phyloP scores from a whole-genome alignment of 2,888 invertebrate genomes.

The Cryptops parisi region DNA sequence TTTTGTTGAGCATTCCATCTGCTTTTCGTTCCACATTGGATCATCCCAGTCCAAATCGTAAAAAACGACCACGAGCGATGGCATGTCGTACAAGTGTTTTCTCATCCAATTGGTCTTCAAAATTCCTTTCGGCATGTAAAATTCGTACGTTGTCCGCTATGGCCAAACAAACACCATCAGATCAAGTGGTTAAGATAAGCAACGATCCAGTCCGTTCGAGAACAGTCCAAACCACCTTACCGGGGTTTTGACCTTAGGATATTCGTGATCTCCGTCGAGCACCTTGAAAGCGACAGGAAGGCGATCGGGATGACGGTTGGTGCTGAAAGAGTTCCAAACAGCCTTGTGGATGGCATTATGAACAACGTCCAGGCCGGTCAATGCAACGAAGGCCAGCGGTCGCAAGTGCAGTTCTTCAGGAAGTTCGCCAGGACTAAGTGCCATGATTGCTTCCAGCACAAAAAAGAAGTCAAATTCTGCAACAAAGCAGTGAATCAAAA shows the following conservation, averaged over 20 bases:
- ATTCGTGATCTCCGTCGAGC: slow-evolving; percentile 65
- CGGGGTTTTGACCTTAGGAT: slow-evolving; percentile 45
- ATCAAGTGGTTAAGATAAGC: neutral
- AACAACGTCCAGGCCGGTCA: slow-evolving; percentile 71
- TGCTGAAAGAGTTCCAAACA: slow-evolving; percentile 85
- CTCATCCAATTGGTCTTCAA: slow-evolving; percentile 88
- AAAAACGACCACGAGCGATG: slow-evolving; percentile 86
- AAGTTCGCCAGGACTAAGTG: slow-evolving; percentile 34
- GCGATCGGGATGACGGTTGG: slow-evolving; percentile 64
- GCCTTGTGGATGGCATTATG: slow-evolving; percentile 76
- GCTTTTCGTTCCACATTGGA: slow-evolving; percentile 82
- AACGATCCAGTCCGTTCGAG: slow-evolving; percentile 25
- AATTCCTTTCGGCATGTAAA: slow-evolving; percentile 89
- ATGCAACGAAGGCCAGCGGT: slow-evolving; percentile 71
- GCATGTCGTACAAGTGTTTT: slow-evolving; percentile 77
- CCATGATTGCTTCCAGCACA: slow-evolving; percentile 2
- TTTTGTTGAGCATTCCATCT: slow-evolving; percentile 79
- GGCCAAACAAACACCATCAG: slow-evolving; percentile 16
- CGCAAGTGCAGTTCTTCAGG: slow-evolving; percentile 70
- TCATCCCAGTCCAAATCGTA: slow-evolving; percentile 98
- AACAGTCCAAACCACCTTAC: slow-evolving; percentile 49
- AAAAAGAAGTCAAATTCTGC: too few relatives aligned
- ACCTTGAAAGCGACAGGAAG: slow-evolving; percentile 70
- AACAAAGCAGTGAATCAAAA: too few relatives aligned
- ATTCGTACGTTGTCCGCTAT: slow-evolving; percentile 75